A percentile compares a stretch with the other conserved stretches of the same genome.
These are phyloP conservation scores for Tangara arthus DNA, from an alignment of 2,797 vertebrate genomes.

Conservation along the genomic window DNA sequence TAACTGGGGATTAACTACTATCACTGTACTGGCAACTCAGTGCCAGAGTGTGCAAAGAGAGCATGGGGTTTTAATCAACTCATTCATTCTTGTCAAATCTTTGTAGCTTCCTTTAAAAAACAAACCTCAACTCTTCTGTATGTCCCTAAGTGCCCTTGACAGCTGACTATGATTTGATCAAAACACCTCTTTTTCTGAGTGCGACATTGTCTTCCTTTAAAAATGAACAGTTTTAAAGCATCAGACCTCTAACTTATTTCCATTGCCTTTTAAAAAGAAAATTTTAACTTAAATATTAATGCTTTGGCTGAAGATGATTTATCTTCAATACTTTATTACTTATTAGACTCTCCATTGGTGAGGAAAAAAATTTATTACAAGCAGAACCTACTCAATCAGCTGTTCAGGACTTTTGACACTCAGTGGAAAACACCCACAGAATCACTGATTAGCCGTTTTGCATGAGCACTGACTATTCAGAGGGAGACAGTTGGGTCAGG, in stretches of 20 bases:
- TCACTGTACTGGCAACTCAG: conserved; percentile 9
- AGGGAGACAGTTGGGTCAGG: not conserved
- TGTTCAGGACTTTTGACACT: not conserved
- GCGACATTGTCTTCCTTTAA: not conserved
- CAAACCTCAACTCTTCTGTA: not conserved
- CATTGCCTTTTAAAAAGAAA: not conserved
- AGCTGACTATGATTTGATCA: conserved; percentile 27
- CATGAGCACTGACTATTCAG: not conserved
- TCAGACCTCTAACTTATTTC: conserved; percentile 1
- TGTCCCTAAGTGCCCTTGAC: conserved; percentile 29
- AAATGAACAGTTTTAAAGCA: not conserved
- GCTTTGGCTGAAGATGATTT: not conserved
- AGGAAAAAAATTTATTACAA: not conserved
- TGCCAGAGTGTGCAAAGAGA: not conserved
- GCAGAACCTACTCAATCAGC: not conserved
- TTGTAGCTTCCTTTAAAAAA: not conserved
- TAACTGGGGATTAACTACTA: conserved; percentile 43
- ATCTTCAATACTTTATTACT: not conserved
- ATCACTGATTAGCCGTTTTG: not conserved
- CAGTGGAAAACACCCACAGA: not conserved
- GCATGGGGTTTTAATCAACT: conserved; percentile 9
- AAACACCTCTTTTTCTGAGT: conserved; percentile 6
- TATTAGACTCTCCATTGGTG: not conserved
- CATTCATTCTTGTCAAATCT: conserved; percentile 29
- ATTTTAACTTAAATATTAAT: conserved; percentile 35